Base-by-base conservation (phyloP, 2,113 vertebrate genomes). In the Alces alces region DNA sequence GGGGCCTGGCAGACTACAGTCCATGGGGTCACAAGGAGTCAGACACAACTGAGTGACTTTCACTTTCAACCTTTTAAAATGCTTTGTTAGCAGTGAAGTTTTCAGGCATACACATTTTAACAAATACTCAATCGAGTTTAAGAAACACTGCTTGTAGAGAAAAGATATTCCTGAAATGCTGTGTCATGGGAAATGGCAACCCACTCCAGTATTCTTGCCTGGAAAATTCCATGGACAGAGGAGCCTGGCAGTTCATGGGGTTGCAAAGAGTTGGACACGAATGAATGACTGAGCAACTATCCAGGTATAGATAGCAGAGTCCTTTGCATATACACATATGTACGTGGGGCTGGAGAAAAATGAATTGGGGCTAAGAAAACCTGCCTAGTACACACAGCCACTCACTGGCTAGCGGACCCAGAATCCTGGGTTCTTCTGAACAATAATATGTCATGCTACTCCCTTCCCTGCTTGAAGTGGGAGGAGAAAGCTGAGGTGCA, bases 341-440 rank as follows among this genome's bases (percentile, higher is more conserved):
- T 25, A 45, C 3, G 0, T 0, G 10, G 17, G 11, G 15, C 11
- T 39, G 11, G 25, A 93, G 43, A 80, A 27, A 2, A n/a, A 14
- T 9, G 4, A 36, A 7, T 4, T 3, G 3, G 2, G 16, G 10
- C 2, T 30, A 27, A 79, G 43, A 19, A 61, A 58, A 13, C 0
- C 5, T 55, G 30, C 33, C 5, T 52, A 33, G 15, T 14, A 25
- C n/a, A 21, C 39, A 45, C 25, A 45, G 36, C 3, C 76, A 12
- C 7, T 7, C 11, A 5, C 4, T 8, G 28, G 10, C 14, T 80
- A 14, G 28, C 16, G 4, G 13, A 57, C 36, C 15, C 13, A 30
- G 11, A 6, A 10, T 15, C 7, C 14, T 23, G 8, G 11, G 13
- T 70, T 76, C 60, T 6, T 57, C 7, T 2, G 5, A 25, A 15